phyloP scores from a whole-genome alignment of 2,888 invertebrate species.

The Branchellion lobata region DNA sequence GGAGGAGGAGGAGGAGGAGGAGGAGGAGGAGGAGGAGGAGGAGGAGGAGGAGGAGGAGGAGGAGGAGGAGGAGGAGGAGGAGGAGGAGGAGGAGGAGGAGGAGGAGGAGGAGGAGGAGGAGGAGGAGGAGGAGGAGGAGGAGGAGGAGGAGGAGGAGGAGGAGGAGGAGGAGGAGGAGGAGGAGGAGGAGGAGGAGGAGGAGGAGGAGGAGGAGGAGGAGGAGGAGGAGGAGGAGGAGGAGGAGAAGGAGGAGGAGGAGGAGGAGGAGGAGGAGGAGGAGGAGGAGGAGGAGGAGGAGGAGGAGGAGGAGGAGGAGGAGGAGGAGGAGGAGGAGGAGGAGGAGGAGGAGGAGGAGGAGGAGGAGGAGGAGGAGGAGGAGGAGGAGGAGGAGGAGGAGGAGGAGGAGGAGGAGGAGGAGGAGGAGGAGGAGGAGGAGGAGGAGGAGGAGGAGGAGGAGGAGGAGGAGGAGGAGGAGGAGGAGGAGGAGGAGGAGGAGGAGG shows the following conservation, averaged over 20 bases:
- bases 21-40: not conserved
- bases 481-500: not conserved
- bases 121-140: not conserved
- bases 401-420: not conserved
- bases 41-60: not conserved
- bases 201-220: not conserved
- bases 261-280: not conserved
- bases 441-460: not conserved
- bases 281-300: not conserved
- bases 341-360: not conserved
- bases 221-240: not conserved
- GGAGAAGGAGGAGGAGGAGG: too few relatives aligned
- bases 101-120: not conserved
- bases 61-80: not conserved
- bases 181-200: not conserved
- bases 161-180: not conserved
- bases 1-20: not conserved
- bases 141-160: not conserved
- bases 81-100: not conserved
- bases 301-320: not conserved
- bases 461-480: not conserved
- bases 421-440: not conserved
- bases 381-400: not conserved
- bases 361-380: not conserved
- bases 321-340: not conserved